Base-by-base conservation (phyloP, 2,888 invertebrate species). In the Bursaphelenchus okinawaensis region DNA sequence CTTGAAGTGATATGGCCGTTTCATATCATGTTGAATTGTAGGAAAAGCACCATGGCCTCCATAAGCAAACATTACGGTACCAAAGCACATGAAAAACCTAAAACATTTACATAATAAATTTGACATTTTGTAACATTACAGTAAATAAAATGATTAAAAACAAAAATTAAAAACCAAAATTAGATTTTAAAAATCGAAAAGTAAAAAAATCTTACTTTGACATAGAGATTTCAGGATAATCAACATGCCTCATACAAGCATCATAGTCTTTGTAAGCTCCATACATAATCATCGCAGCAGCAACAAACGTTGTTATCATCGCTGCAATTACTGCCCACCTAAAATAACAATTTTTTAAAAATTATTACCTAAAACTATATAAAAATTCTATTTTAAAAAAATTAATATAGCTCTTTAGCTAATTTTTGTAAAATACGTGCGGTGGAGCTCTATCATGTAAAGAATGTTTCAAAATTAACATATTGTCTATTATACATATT, bases 1-100 rank as follows among this genome's bases (percentile, higher is more conserved):
- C 72, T 88, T 87, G 70, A 93, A 88, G 76, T 89, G 88, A 1
- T 86, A 84, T 70, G 90, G 90, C 69, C 90, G 87, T 69, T 87
- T 87, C 93, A 93, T 93, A 83, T 93, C 93, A 69, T 92, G 90
- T 85, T 93, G 93, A 58, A 93, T 89, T 0, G 92, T 93, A 71
- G 93, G 87, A 78, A 93, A 56, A 1, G 56, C 56, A 26, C 75
- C 76, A 40, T 78, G 77, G 7, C 78, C 79, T 12, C 79, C 79
- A 65, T 77, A 79, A 0, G 79, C 74, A 56, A 79, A 79, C 77
- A 79, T 78, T 1, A 79, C 75, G 7, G 79, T 79, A 26, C 79
- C 79, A 52, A 79, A 79, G 12, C 74, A 68, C 75, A 77, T 76
- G 55, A 77, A 65, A 8, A 74, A 71, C 61, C 75, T 75, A 27